Evolutionary conservation across 2,888 invertebrate species (phyloP).

Genomic region (Dolichomitus sp.): DNA sequence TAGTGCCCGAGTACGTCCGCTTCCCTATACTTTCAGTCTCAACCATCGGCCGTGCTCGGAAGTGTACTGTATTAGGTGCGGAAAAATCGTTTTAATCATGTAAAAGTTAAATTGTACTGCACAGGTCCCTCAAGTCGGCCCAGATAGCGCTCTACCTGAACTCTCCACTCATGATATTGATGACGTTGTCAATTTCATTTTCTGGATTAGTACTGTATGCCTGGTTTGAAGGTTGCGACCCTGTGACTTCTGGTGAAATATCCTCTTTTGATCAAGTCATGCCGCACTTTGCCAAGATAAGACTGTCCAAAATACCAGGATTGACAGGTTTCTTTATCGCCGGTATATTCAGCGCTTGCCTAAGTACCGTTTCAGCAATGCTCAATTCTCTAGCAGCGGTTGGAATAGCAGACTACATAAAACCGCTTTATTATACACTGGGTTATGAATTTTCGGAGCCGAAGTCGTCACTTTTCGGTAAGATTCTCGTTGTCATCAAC

Average conservation of each 20-base stretch:
- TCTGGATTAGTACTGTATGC: conserved; percentile 94
- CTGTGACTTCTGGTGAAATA: conserved; percentile 89
- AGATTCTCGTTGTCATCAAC: conserved; percentile 74
- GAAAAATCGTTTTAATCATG: no score
- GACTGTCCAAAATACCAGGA: conserved; percentile 21
- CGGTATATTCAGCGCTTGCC: conserved; percentile 88
- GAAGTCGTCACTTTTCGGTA: conserved; percentile 90
- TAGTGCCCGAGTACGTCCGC: no score
- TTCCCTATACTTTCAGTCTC: no score
- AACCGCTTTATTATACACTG: conserved; percentile 84
- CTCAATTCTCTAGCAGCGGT: conserved; percentile 94
- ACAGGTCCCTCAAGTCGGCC: conserved; percentile 88
- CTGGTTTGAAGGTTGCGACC: conserved; percentile 94
- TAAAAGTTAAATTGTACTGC: neutral
- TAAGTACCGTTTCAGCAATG: conserved; percentile 97
- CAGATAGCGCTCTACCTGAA: conserved; percentile 92
- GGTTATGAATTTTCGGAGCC: conserved; percentile 90
- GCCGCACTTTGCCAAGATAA: conserved; percentile 28
- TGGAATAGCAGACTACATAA: conserved; percentile 95
- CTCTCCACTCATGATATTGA: conserved; percentile 91
- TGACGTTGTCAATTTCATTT: conserved; percentile 90
- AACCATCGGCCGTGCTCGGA: no score
- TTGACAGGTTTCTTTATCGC: conserved; percentile 83
- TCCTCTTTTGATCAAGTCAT: conserved; percentile 87
- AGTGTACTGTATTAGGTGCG: no score